Evolutionary conservation across 2,113 vertebrate species (phyloP).

Genomic region (Ahaetulla prasina): DNA sequence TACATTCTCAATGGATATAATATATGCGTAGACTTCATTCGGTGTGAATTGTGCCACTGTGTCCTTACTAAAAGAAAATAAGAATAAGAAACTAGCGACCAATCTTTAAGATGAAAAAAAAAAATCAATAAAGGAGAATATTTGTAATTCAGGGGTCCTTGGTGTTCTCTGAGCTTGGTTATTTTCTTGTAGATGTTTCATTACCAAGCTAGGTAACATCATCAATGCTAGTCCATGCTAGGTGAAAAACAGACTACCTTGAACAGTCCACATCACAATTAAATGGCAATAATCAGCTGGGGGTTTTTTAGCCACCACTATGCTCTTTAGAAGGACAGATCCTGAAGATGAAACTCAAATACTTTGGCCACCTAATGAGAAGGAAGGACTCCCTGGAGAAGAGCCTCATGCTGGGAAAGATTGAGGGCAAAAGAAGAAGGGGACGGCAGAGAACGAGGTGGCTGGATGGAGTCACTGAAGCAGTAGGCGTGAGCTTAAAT

Average conservation of each 20-base stretch:
- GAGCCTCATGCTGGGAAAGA: no score
- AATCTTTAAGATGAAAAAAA: conserved; percentile 1
- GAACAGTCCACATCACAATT: neutral
- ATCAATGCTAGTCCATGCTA: neutral
- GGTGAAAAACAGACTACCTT: neutral
- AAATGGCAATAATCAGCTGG: neutral
- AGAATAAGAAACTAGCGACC: neutral
- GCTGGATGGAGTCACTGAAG: no score
- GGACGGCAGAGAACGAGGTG: no score
- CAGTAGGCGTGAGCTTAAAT: no score
- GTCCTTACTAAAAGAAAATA: neutral
- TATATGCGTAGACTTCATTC: neutral
- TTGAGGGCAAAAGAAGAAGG: no score
- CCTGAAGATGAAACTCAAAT: no score
- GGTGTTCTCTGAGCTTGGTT: neutral
- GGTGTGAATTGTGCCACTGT: neutral
- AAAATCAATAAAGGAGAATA: neutral
- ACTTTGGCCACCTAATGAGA: no score
- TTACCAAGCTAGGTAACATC: neutral
- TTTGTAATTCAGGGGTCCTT: neutral
- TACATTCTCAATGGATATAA: neutral
- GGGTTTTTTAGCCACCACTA: neutral
- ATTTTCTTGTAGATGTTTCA: neutral
- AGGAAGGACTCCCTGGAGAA: no score
- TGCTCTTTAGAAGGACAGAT: no score